Percentiles rank a stretch among this genome's conserved stretches.
Evolutionary conservation across 2,888 invertebrate species (phyloP).

Genomic region (Sarcophaga rosellei): DNA sequence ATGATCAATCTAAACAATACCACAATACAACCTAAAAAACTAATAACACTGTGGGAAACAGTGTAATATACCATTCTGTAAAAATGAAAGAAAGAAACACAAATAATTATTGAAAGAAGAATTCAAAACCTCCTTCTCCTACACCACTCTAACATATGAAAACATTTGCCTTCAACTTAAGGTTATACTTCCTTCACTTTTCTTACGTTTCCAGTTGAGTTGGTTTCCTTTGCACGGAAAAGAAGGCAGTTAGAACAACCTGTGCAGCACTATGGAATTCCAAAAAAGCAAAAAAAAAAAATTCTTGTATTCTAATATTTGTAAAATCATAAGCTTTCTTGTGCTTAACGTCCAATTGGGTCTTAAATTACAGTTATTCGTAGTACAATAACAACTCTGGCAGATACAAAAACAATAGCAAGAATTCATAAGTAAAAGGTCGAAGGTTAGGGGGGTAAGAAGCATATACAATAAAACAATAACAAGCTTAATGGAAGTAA

Average conservation of each 20-base stretch:
- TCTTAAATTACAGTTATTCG: slow-evolving; percentile 22
- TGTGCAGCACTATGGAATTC: background rate
- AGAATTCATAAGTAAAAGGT: background rate
- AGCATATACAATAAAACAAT: background rate
- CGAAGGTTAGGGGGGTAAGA: slow-evolving; percentile 18
- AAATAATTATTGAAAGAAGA: background rate
- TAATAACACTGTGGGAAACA: too few species aligned
- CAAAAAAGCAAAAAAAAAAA: too few species aligned
- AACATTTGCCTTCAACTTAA: background rate
- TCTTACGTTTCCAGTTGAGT: background rate
- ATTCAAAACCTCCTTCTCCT: background rate
- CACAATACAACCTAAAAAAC: too few species aligned
- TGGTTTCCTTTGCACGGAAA: background rate
- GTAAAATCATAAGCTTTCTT: background rate
- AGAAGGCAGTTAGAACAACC: background rate
- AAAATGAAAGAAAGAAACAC: background rate
- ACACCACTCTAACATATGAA: background rate
- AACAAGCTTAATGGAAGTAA: slow-evolving; percentile 15
- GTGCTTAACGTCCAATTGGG: slow-evolving; percentile 36
- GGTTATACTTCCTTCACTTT: background rate
- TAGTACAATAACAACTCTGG: background rate
- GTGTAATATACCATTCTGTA: too few species aligned
- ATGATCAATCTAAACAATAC: too few species aligned
- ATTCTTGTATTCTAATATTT: background rate
- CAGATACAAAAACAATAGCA: slow-evolving; percentile 3